phyloP scores from a whole-genome alignment of 2,113 vertebrate species.

The Serinus canaria region DNA sequence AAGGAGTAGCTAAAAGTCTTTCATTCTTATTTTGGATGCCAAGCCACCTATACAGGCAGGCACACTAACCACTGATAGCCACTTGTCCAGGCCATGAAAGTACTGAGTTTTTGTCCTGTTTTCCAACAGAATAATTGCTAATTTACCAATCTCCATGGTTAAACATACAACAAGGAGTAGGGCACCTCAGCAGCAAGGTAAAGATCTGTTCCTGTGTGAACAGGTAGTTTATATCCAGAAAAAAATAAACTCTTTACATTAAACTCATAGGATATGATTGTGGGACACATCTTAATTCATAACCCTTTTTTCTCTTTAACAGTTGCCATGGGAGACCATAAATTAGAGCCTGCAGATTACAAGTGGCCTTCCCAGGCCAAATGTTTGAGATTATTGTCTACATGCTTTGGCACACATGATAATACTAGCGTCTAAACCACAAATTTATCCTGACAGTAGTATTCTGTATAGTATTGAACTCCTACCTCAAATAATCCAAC shows the following conservation, averaged over 20 bases:
- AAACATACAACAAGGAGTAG: background rate
- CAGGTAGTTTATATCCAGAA: background rate
- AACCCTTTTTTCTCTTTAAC: background rate
- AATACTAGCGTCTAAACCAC: background rate
- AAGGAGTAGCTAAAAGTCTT: background rate
- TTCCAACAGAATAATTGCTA: background rate
- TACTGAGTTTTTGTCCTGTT: background rate
- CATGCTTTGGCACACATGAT: background rate
- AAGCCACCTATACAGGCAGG: background rate
- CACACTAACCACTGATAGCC: background rate
- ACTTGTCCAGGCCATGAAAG: background rate
- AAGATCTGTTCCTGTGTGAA: background rate
- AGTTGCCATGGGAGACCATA: background rate
- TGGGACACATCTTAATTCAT: background rate
- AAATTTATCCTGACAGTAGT: background rate
- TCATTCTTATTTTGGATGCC: background rate
- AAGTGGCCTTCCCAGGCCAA: background rate
- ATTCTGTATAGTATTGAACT: background rate
- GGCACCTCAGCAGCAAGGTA: background rate
- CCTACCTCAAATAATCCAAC: background rate
- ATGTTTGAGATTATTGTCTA: background rate
- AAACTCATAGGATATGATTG: background rate
- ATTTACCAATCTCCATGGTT: background rate
- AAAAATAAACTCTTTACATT: background rate
- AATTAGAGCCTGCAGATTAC: background rate